Evolutionary conservation across 92 coral and sea anemone genomes (phyloP).

Genomic region (Palythoa grandis): DNA sequence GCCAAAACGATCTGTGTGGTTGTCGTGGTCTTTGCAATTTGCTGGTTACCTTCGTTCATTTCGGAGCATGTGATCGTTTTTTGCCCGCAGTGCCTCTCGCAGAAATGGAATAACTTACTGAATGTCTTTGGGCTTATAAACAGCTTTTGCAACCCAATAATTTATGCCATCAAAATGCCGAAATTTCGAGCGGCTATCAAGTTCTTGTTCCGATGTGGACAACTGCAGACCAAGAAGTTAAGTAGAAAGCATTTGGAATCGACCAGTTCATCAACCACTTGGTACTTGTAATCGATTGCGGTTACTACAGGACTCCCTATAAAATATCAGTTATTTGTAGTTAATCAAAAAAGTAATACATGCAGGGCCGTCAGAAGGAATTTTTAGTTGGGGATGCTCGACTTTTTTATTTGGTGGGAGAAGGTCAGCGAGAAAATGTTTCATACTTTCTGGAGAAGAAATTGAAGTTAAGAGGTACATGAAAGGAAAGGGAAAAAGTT

Average conservation of each 20-base stretch:
- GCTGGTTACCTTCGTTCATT: constrained; percentile 29
- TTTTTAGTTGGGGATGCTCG: too few relatives aligned
- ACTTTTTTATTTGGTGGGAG: too few relatives aligned
- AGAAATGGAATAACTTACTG: constrained; percentile 26
- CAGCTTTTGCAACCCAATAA: constrained; percentile 44
- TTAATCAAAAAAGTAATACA: too few relatives aligned
- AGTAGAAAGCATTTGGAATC: not conserved
- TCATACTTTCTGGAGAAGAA: too few relatives aligned
- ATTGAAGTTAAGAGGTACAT: too few relatives aligned
- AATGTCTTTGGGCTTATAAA: constrained; percentile 34
- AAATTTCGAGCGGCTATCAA: constrained; percentile 36
- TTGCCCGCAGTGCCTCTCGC: constrained; percentile 32
- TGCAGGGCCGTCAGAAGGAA: too few relatives aligned
- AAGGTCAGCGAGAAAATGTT: too few relatives aligned
- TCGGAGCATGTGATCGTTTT: constrained; percentile 14
- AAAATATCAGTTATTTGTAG: not conserved
- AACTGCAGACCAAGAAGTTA: not conserved
- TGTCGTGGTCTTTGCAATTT: constrained; percentile 11
- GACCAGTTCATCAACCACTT: constrained; percentile 5
- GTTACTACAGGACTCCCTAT: not conserved
- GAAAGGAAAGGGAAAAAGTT: too few relatives aligned
- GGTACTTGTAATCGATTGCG: not conserved
- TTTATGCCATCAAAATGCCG: constrained; percentile 42
- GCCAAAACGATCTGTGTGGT: constrained; percentile 34
- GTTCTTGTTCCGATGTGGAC: constrained; percentile 1